These are phyloP conservation scores for Pyrgus malvae DNA, from an alignment of 2,888 invertebrate genomes.

Conservation along the genomic window DNA sequence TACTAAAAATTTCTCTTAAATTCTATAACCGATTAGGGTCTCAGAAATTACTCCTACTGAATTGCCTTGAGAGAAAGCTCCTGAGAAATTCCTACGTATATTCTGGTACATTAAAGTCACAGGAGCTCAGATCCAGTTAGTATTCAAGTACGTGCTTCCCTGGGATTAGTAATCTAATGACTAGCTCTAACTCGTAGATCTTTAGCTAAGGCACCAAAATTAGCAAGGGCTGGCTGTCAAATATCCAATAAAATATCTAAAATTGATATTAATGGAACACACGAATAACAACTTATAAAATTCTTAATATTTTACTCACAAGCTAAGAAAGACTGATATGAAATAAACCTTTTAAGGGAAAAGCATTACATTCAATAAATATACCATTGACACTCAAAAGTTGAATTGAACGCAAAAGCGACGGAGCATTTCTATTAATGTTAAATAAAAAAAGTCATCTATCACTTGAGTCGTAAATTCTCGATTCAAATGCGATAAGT, in stretches of 20 bases:
- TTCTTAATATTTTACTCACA: no score
- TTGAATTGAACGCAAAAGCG: no score
- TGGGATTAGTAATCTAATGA: slow-evolving; percentile 25
- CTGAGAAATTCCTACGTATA: slow-evolving; percentile 6
- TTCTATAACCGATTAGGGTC: not conserved
- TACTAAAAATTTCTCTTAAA: not conserved
- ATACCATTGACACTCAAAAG: no score
- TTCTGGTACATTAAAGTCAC: slow-evolving; percentile 12
- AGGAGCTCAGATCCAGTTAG: slow-evolving; percentile 15
- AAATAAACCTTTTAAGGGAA: no score
- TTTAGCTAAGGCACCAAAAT: slow-evolving; percentile 10
- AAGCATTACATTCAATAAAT: no score
- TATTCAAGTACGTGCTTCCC: slow-evolving; percentile 17
- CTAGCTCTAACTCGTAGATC: slow-evolving; percentile 16
- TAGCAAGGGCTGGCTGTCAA: no score
- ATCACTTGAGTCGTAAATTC: no score
- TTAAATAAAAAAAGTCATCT: no score
- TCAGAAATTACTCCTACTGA: not conserved
- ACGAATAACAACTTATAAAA: not conserved
- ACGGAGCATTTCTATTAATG: no score
- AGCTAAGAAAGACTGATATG: no score
- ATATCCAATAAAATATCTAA: not conserved
- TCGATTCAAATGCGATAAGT: no score
- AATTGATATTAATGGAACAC: not conserved
- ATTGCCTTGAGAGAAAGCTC: not conserved